Percentiles rank a stretch among this genome's conserved stretches.
Conservation (phyloP, 1,140 invertebrate species). For the Drosophila subpulchrella region DNA sequence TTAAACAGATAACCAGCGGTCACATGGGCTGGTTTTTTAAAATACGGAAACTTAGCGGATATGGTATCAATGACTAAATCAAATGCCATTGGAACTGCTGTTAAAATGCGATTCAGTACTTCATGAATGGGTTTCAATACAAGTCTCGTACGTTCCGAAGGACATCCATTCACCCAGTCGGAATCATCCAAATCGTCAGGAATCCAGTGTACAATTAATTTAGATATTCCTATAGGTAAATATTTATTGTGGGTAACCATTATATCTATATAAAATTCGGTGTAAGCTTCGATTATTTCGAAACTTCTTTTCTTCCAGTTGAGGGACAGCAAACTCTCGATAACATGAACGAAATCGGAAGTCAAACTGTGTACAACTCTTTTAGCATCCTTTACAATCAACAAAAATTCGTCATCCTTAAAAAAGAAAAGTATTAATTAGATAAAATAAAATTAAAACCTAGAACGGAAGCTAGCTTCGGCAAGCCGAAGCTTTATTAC, state of each 20-base stretch:
- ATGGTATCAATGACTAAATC: slow-evolving; percentile 67
- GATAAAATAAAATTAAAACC: not conserved
- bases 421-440: not conserved
- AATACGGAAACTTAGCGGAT: slow-evolving; percentile 87
- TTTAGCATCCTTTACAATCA: slow-evolving; percentile 86
- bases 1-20: slow-evolving; percentile 88
- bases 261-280: slow-evolving; percentile 87
- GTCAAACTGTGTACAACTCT: slow-evolving; percentile 87
- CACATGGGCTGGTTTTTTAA: slow-evolving; percentile 85
- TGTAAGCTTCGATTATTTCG: slow-evolving; percentile 86
- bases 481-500: too few species aligned
- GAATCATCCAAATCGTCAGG: slow-evolving; percentile 65
- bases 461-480: too few species aligned
- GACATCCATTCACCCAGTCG: slow-evolving; percentile 74
- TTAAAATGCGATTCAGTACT: slow-evolving; percentile 66
- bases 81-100: slow-evolving; percentile 74
- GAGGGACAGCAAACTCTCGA: slow-evolving; percentile 87
- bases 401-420: slow-evolving; percentile 86
- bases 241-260: slow-evolving; percentile 88
- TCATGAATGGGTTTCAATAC: slow-evolving; percentile 67
- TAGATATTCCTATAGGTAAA: slow-evolving; percentile 86
- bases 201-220: slow-evolving; percentile 86
- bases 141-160: slow-evolving; percentile 70
- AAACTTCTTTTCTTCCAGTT: slow-evolving; percentile 86
- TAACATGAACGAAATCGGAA: slow-evolving; percentile 86